Percentiles rank a stretch among this genome's conserved stretches.
These are phyloP conservation scores for Pyrgus malvae DNA, from an alignment of 2,888 invertebrate species.

Conservation along the genomic window DNA sequence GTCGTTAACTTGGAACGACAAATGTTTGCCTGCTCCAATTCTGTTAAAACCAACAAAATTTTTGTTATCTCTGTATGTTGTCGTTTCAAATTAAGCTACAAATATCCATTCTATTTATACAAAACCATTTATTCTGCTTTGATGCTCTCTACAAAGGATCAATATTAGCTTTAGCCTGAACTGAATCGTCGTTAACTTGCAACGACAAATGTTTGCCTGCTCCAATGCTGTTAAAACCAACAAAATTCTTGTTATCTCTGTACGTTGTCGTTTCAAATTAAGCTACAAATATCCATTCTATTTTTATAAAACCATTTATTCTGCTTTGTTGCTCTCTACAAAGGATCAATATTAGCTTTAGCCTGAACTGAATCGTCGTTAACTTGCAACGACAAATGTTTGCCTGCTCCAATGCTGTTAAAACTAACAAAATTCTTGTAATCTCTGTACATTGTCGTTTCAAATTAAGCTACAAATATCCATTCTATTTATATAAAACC, in stretches of 20 bases:
- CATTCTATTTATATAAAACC: too few species aligned
- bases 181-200: too few species aligned
- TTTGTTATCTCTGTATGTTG: not conserved
- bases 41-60: not conserved
- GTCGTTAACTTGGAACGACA: too few species aligned
- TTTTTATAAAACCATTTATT: too few species aligned
- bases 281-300: too few species aligned
- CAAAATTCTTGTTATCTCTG: not conserved
- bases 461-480: constrained; percentile 6
- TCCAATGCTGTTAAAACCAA: constrained; percentile 3
- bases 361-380: too few species aligned
- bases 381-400: constrained; percentile 12
- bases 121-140: too few species aligned
- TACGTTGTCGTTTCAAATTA: constrained; percentile 1
- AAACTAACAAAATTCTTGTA: not conserved
- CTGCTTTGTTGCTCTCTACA: too few species aligned
- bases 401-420: constrained; percentile 4
- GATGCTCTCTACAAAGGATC: too few species aligned
- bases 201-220: constrained; percentile 9
- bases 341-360: not conserved
- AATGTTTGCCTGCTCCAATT: constrained; percentile 11
- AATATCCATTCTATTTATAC: too few species aligned
- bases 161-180: too few species aligned
- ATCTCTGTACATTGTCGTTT: not conserved
- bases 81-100: constrained; percentile 4